A percentile compares a stretch with the other conserved stretches of the same genome.
phyloP scores from a whole-genome alignment of 1,140 invertebrate species.

The Wasmannia auropunctata region DNA sequence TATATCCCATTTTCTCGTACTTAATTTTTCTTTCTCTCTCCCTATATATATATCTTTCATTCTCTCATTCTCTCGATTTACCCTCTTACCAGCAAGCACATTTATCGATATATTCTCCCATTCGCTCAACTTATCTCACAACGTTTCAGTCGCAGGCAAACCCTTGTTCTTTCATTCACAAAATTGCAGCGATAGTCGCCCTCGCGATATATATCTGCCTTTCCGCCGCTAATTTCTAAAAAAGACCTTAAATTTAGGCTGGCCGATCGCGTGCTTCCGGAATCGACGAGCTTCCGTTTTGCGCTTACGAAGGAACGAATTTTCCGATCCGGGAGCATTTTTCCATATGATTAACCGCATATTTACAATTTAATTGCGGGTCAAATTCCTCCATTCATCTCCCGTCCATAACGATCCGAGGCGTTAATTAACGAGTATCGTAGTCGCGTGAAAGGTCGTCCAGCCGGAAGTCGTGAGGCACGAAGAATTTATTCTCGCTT shows the following conservation, averaged over 20 bases:
- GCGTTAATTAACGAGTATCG: slow-evolving; percentile 45
- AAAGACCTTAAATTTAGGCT: slow-evolving; percentile 72
- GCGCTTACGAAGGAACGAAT: slow-evolving; percentile 68
- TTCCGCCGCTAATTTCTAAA: slow-evolving; percentile 68
- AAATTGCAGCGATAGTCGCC: slow-evolving; percentile 74
- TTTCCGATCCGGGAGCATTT: slow-evolving; percentile 34
- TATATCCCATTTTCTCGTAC: slow-evolving; percentile 60
- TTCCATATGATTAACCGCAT: slow-evolving; percentile 43
- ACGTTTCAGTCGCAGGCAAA: slow-evolving; percentile 59
- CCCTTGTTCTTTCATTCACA: slow-evolving; percentile 53
- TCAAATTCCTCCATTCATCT: slow-evolving; percentile 41
- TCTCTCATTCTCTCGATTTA: slow-evolving; percentile 28
- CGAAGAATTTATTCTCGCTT: slow-evolving; percentile 64
- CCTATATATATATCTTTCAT: slow-evolving; percentile 47
- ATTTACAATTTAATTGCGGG: slow-evolving; percentile 57
- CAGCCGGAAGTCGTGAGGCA: slow-evolving; percentile 57
- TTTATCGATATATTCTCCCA: slow-evolving; percentile 27
- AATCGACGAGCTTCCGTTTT: slow-evolving; percentile 70
- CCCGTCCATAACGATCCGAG: slow-evolving; percentile 25
- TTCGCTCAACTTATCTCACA: slow-evolving; percentile 66
- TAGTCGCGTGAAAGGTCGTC: slow-evolving; percentile 51
- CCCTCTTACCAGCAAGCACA: not conserved
- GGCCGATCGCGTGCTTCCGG: slow-evolving; percentile 73
- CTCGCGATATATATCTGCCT: slow-evolving; percentile 71
- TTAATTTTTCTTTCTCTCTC: slow-evolving; percentile 45